Base-by-base conservation (phyloP, 2,113 vertebrate genomes). In the Oryzias woworae region DNA sequence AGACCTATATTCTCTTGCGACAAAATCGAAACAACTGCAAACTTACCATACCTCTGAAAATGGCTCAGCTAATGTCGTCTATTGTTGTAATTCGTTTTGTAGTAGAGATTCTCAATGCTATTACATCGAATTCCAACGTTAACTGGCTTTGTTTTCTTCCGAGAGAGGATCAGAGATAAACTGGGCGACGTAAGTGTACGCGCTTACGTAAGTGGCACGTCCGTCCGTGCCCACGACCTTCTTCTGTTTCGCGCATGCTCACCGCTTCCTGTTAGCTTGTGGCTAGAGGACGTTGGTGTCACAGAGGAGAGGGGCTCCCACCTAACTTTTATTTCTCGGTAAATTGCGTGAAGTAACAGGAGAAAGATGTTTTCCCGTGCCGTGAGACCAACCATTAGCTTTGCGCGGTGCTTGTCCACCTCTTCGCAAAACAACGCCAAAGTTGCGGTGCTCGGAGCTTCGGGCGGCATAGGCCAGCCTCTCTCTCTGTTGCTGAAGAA, bases 401-500 rank as follows among this genome's bases (percentile, higher is more conserved):
- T 93, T 17, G 83, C 69, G 31, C 69, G 91, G 31, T 81, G 87
- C 76, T 58, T 93, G 28, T 91, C 90, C 70, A 92, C 91, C 24
- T 88, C 88, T 0, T 46, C 90, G 3, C 78, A 95, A 93, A 95
- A 77, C 80, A 89, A 94, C 88, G 94, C 96, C 14, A 96, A 93
- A 78, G 95, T 99, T 50, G 94, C 96, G 0, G 96, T 99, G 66
- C 91, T 99, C 0, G 97, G 97, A 18, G 97, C 97, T 2, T 94
- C 97, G 0, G 97, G 97, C 22, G 97, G 97, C 31, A 99, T 99
- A 3, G 97, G 97, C 51, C 97, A 99, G 85, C 97, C 97, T 0
- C 94, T 99, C 0, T 98, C 97, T 0, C 92, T 99, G 36, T 94
- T 99, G 0, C 89, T 99, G 70, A 99, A 99, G 93, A 98, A 98